Percentiles rank a stretch among this genome's conserved stretches.
These are phyloP conservation scores for Himalopsyche phryganea DNA, from an alignment of 1,140 invertebrate genomes.

Conservation along the genomic window DNA sequence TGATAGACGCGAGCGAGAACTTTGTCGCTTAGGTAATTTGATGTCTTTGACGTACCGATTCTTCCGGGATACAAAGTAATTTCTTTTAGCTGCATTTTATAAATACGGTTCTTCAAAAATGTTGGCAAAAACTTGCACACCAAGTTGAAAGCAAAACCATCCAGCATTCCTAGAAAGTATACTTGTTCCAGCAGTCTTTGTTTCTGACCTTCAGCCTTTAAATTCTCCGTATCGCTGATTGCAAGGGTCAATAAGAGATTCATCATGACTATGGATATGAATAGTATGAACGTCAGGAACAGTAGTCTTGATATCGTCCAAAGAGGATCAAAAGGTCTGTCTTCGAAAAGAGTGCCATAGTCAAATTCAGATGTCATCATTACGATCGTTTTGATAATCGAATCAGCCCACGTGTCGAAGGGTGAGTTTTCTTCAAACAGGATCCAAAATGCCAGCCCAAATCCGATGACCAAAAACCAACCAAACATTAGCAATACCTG, in stretches of 20 bases:
- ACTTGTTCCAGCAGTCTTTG: slow-evolving; percentile 47
- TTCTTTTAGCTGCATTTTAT: no score
- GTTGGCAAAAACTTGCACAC: no score
- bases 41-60: no score
- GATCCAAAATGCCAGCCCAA: slow-evolving; percentile 55
- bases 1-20: no score
- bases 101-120: no score
- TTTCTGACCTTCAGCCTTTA: slow-evolving; percentile 53
- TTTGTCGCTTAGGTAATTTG: no score
- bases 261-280: slow-evolving; percentile 62
- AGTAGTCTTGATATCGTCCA: no score
- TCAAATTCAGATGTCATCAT: slow-evolving; percentile 61
- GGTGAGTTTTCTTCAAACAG: slow-evolving; percentile 46
- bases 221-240: slow-evolving; percentile 61
- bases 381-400: slow-evolving; percentile 53
- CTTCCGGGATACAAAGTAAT: no score
- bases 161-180: slow-evolving; percentile 34
- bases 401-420: slow-evolving; percentile 47
- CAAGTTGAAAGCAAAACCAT: no score
- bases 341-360: slow-evolving; percentile 36
- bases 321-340: no score
- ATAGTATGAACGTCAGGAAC: slow-evolving; percentile 56
- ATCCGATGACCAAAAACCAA: slow-evolving; percentile 53
- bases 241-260: slow-evolving; percentile 62
- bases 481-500: slow-evolving; percentile 48